A percentile compares a stretch with the other conserved stretches of the same genome.
These are phyloP conservation scores for Xylota segnis DNA, from an alignment of 2,888 invertebrate species.

Conservation along the genomic window DNA sequence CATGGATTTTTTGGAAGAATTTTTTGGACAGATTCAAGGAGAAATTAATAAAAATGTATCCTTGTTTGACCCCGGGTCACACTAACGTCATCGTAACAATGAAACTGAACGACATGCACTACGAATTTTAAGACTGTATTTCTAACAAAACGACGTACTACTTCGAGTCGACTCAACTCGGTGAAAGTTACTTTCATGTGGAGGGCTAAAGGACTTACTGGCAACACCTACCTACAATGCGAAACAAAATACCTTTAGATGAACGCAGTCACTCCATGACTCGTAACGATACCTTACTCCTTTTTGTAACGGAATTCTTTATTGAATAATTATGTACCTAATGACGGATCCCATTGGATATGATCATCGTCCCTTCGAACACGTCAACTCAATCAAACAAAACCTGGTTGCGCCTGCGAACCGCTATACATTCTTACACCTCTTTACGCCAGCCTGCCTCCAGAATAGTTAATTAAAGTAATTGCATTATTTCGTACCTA, in stretches of 20 bases:
- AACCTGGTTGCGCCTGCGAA: not conserved
- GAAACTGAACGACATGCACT: too few species aligned
- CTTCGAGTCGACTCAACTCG: too few species aligned
- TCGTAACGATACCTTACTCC: not conserved
- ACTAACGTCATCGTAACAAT: too few species aligned
- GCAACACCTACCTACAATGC: too few species aligned
- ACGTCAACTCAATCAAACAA: constrained; percentile 4
- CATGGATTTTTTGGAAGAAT: too few species aligned
- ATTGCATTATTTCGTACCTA: constrained; percentile 40
- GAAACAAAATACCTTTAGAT: not conserved
- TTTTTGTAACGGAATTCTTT: not conserved
- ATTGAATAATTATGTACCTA: not conserved
- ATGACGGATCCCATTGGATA: not conserved
- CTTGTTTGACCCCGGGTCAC: too few species aligned
- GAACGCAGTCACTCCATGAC: not conserved
- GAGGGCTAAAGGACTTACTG: too few species aligned
- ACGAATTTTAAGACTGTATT: too few species aligned
- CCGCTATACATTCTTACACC: constrained; percentile 7
- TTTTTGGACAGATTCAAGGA: too few species aligned
- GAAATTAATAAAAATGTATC: too few species aligned
- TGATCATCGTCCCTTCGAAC: not conserved
- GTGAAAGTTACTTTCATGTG: too few species aligned
- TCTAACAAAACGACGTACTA: too few species aligned
- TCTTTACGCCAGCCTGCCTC: constrained; percentile 9
- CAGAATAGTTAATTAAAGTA: constrained; percentile 41